phyloP scores from a whole-genome alignment of 2,113 vertebrate genomes.

The Sinocyclocheilus maitianheensis region DNA sequence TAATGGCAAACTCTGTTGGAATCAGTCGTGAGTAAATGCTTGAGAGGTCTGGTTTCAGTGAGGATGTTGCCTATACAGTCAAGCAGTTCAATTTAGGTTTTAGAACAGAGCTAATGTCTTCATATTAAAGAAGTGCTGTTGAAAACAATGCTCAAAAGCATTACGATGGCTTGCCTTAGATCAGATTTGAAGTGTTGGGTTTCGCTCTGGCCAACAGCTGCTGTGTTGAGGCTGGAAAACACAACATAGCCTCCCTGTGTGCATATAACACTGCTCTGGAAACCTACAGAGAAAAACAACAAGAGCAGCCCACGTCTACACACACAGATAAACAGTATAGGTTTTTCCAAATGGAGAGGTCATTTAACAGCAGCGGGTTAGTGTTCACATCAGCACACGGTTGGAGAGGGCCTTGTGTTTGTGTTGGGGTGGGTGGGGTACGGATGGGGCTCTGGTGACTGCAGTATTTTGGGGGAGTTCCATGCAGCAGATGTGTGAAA shows the following conservation, averaged over 20 bases:
- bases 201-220: constrained; percentile 5
- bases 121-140: neutral
- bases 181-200: neutral
- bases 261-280: constrained; percentile 40
- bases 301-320: constrained; percentile 44
- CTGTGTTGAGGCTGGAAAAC: constrained; percentile 48
- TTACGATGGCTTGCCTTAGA: neutral
- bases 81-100: neutral
- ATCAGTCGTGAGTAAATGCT: neutral
- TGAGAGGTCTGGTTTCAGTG: neutral
- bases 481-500: constrained; percentile 67
- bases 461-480: constrained; percentile 60
- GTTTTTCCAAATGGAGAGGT: constrained; percentile 7
- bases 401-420: constrained; percentile 34
- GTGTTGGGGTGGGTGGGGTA: constrained; percentile 56
- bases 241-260: constrained; percentile 31
- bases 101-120: neutral
- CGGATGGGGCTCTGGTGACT: constrained; percentile 48
- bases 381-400: constrained; percentile 4
- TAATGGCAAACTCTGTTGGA: neutral
- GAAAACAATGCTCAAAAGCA: neutral
- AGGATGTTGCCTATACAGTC: neutral
- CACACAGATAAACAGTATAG: constrained; percentile 59
- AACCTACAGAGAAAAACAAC: constrained; percentile 55
- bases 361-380: neutral